Evolutionary conservation across 2,797 vertebrate species (phyloP).

Genomic region (Epinephelus malabaricus): DNA sequence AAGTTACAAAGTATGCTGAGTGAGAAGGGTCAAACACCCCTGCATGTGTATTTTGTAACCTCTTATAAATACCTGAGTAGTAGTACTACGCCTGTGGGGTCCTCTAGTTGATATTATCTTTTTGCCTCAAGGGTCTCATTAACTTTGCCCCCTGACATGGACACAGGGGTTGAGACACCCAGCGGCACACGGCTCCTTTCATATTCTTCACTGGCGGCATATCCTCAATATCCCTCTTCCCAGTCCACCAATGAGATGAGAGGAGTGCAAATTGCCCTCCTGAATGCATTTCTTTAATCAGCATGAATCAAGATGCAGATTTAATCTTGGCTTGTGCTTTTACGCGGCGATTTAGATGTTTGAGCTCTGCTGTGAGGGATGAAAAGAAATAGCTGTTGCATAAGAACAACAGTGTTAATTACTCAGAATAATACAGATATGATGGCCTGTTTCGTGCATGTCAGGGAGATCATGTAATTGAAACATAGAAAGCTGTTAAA

Average conservation of each 20-base stretch:
- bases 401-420: slow-evolving; percentile 25
- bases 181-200: slow-evolving; percentile 36
- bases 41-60: not conserved
- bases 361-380: slow-evolving; percentile 28
- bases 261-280: slow-evolving; percentile 67
- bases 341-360: slow-evolving; percentile 41
- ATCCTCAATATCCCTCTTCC: slow-evolving; percentile 55
- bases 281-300: slow-evolving; percentile 71
- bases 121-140: slow-evolving; percentile 43
- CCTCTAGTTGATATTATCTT: slow-evolving; percentile 19
- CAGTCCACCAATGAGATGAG: slow-evolving; percentile 68
- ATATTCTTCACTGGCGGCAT: slow-evolving; percentile 53
- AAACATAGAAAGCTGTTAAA: slow-evolving; percentile 19
- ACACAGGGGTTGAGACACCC: slow-evolving; percentile 22
- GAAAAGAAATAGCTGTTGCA: slow-evolving; percentile 40
- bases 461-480: not conserved
- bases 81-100: slow-evolving; percentile 3
- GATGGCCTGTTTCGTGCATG: not conserved
- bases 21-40: not conserved
- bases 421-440: slow-evolving; percentile 2
- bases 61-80: slow-evolving; percentile 12
- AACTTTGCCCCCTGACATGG: slow-evolving; percentile 27
- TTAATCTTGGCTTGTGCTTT: slow-evolving; percentile 61
- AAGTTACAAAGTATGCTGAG: not conserved
- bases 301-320: slow-evolving; percentile 68